Percentiles rank a stretch among this genome's conserved stretches.
Evolutionary conservation across 2,797 vertebrate genomes (phyloP).

Genomic region (Acanthiza pusilla): DNA sequence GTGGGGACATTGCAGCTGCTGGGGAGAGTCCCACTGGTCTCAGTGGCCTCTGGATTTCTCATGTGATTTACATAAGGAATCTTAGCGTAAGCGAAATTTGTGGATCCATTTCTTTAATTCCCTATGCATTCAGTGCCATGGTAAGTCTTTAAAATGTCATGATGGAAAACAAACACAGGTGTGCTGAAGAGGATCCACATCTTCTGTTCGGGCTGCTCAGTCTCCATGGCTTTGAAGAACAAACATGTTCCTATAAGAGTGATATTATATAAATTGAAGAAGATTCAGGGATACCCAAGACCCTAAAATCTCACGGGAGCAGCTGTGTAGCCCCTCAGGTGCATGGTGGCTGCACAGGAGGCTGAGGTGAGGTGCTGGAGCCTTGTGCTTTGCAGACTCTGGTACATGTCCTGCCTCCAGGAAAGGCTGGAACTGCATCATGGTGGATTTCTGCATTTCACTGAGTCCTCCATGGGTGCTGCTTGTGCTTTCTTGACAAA

Average conservation of each 20-base stretch:
- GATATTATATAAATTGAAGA: background rate
- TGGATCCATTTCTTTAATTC: background rate
- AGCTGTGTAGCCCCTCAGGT: background rate
- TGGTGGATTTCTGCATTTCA: background rate
- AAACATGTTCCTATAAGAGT: rapidly evolving
- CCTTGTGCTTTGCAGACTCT: background rate
- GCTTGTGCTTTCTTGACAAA: background rate
- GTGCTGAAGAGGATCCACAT: background rate
- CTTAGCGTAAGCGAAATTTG: background rate
- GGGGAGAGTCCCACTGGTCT: background rate
- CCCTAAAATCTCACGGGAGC: background rate
- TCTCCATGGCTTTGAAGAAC: background rate
- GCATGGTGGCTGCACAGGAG: background rate
- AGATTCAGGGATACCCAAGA: rapidly evolving
- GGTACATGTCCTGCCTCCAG: background rate
- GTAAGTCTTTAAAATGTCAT: background rate
- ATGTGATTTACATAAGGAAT: rapidly evolving
- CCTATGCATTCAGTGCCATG: rapidly evolving
- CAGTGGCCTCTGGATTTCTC: background rate
- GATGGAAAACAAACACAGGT: background rate
- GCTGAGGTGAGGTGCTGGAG: background rate
- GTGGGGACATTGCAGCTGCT: background rate
- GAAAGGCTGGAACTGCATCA: background rate
- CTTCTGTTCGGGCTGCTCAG: background rate
- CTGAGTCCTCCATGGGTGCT: background rate